Evolutionary conservation across 2,113 vertebrate species (phyloP).

Genomic region (Zosterops japonicus): DNA sequence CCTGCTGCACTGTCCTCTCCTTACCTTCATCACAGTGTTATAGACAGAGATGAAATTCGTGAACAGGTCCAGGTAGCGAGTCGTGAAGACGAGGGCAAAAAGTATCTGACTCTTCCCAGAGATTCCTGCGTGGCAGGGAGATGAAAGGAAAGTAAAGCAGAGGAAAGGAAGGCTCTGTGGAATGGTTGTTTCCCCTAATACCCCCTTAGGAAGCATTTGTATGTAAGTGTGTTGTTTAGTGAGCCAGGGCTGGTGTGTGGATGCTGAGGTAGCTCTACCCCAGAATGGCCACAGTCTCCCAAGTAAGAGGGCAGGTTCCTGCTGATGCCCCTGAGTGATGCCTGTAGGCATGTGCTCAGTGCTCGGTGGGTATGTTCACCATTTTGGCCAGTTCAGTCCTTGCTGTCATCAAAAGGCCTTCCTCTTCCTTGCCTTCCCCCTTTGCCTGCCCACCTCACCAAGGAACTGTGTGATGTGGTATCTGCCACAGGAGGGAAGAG

Average conservation of each 20-base stretch:
- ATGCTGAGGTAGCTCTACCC: background rate
- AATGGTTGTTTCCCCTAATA: rapidly evolving
- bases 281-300: background rate
- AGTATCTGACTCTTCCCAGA: slow-evolving; percentile 84
- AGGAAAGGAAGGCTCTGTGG: background rate
- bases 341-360: no score
- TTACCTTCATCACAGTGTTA: slow-evolving; percentile 85
- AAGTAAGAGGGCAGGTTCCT: background rate
- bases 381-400: background rate
- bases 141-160: background rate
- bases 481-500: background rate
- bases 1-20: background rate
- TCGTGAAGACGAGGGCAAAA: slow-evolving; percentile 80
- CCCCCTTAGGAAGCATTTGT: background rate
- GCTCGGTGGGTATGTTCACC: rapidly evolving
- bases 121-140: slow-evolving; percentile 66
- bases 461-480: background rate
- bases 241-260: background rate
- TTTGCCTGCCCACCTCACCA: background rate
- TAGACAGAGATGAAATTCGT: slow-evolving; percentile 81
- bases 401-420: background rate
- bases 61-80: slow-evolving; percentile 81
- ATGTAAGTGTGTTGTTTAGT: rapidly evolving
- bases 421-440: background rate
- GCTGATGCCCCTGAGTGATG: background rate